These are phyloP conservation scores for Caracal caracal DNA, from an alignment of 2,113 vertebrate genomes.

Conservation along the genomic window DNA sequence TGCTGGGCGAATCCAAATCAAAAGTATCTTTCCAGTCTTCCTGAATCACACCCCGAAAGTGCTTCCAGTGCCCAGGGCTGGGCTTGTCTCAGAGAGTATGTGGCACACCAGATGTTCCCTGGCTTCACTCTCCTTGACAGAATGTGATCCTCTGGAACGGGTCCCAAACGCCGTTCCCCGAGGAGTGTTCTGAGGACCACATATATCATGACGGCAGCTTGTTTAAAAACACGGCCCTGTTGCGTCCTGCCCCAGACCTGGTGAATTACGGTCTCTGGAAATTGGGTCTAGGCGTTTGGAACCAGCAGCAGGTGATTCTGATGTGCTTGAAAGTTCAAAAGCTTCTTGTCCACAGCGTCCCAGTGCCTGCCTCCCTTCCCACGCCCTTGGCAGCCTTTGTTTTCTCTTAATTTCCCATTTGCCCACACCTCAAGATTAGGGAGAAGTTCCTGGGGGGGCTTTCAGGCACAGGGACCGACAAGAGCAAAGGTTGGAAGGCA, in stretches of 20 bases:
- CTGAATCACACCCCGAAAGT: slow-evolving; percentile 73
- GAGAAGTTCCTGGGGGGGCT: not conserved
- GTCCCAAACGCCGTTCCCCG: not conserved
- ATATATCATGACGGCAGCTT: too few relatives aligned
- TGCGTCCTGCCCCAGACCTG: not conserved
- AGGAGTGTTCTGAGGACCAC: not conserved
- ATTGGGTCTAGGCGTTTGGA: not conserved
- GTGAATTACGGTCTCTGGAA: not conserved
- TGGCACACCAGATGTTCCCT: not conserved
- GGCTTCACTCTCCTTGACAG: fast-evolving
- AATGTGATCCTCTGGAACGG: not conserved
- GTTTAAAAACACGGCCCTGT: not conserved
- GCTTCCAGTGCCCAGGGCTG: slow-evolving; percentile 51
- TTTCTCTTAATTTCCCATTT: not conserved
- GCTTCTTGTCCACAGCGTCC: fast-evolving
- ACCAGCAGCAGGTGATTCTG: not conserved
- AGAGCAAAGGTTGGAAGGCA: not conserved
- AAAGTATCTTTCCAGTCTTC: slow-evolving; percentile 78
- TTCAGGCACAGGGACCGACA: not conserved
- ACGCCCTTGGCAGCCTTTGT: not conserved
- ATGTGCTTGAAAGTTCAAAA: not conserved
- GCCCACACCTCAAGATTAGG: not conserved
- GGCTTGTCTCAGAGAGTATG: not conserved
- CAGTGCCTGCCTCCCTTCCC: fast-evolving
- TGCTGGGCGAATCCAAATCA: slow-evolving; percentile 76